These are phyloP conservation scores for Rhogogaster chlorosoma DNA, from an alignment of 2,888 invertebrate species.

Conservation along the genomic window DNA sequence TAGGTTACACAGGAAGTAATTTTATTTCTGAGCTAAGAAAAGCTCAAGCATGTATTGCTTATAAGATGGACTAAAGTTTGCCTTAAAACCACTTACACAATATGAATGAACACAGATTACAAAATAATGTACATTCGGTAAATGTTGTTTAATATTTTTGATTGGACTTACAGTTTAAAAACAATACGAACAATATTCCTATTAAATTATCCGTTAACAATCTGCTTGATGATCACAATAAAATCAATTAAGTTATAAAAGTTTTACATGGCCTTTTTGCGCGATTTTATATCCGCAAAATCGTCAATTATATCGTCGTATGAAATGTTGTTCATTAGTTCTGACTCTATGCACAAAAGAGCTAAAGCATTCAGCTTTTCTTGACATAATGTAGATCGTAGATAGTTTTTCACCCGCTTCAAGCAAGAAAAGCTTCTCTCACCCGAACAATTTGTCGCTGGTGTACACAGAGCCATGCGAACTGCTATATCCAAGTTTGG, in stretches of 20 bases:
- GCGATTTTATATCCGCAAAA: too few species aligned
- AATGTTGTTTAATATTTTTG: too few species aligned
- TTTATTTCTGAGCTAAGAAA: background rate
- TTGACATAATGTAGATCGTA: slow-evolving; percentile 50
- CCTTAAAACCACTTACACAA: too few species aligned
- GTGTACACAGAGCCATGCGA: slow-evolving; percentile 51
- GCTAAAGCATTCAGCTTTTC: slow-evolving; percentile 21
- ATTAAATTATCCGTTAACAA: too few species aligned
- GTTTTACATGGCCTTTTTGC: too few species aligned
- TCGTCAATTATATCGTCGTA: slow-evolving; percentile 10
- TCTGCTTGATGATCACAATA: too few species aligned
- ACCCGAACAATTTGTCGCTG: slow-evolving; percentile 53
- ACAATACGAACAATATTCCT: too few species aligned
- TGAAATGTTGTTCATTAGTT: background rate
- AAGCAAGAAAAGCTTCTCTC: slow-evolving; percentile 54
- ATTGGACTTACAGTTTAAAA: too few species aligned
- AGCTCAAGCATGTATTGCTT: background rate
- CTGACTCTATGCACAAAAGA: slow-evolving; percentile 32
- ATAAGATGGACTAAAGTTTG: background rate
- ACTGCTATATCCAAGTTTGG: slow-evolving; percentile 57
- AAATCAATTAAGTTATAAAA: too few species aligned
- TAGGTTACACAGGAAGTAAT: background rate
- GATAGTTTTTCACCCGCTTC: slow-evolving; percentile 53
- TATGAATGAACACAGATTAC: too few species aligned
- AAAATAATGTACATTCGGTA: too few species aligned